These are phyloP conservation scores for Cephus pygmeus DNA, from an alignment of 2,888 invertebrate genomes.

Conservation along the genomic window DNA sequence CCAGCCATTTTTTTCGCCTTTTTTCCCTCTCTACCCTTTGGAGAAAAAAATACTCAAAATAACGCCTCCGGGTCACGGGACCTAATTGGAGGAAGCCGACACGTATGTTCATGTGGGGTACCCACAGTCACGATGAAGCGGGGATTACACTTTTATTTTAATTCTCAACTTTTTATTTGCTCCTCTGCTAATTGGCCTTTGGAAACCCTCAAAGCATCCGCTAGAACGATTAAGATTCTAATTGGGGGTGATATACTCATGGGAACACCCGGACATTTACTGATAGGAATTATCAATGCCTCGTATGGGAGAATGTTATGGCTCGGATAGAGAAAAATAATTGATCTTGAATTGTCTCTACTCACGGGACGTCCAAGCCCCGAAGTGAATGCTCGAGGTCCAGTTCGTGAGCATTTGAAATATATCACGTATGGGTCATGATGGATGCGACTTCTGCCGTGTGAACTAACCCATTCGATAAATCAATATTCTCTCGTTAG, in stretches of 20 bases:
- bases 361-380: not conserved
- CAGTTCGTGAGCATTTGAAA: not conserved
- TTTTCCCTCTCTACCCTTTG: not conserved
- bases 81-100: slow-evolving; percentile 7
- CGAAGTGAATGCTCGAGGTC: not conserved
- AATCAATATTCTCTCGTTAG: not conserved
- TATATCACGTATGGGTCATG: too few species aligned
- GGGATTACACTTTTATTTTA: slow-evolving; percentile 5
- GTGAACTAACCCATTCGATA: not conserved
- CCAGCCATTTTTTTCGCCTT: not conserved
- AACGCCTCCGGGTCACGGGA: slow-evolving; percentile 4
- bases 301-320: not conserved
- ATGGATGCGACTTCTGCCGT: not conserved
- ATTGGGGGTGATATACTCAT: not conserved
- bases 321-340: not conserved
- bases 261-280: not conserved
- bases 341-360: not conserved
- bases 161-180: not conserved
- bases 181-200: not conserved
- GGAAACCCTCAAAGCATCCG: not conserved
- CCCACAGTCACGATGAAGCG: not conserved
- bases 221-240: not conserved
- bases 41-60: slow-evolving; percentile 3
- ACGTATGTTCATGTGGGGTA: not conserved
- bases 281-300: not conserved